These are phyloP conservation scores for Mechanitis messenoides DNA, from an alignment of 2,888 invertebrate genomes.

Conservation along the genomic window DNA sequence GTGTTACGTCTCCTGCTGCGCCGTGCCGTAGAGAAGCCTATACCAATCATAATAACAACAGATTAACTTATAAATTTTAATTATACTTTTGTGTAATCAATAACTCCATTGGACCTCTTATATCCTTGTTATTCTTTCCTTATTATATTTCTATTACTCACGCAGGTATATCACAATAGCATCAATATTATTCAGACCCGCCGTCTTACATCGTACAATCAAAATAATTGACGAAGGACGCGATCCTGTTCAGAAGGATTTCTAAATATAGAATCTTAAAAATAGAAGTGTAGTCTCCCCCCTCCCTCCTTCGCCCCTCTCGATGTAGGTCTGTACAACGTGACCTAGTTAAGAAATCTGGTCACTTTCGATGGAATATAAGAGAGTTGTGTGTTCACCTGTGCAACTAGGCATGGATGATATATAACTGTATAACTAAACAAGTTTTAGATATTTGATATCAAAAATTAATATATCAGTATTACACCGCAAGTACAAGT, in stretches of 20 bases:
- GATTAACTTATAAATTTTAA: no score
- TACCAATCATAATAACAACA: no score
- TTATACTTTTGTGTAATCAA: no score
- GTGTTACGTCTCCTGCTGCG: no score
- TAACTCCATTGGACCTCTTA: no score
- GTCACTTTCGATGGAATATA: neutral
- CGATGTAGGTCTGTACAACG: slow-evolving; percentile 30
- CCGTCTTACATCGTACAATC: slow-evolving; percentile 9
- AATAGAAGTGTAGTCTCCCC: slow-evolving; percentile 42
- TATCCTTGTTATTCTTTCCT: no score
- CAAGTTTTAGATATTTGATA: neutral
- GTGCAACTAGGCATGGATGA: no score
- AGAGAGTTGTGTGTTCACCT: neutral
- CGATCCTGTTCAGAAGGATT: slow-evolving; percentile 47
- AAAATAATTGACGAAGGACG: slow-evolving; percentile 38
- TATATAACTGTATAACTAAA: no score
- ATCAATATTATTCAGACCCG: no score
- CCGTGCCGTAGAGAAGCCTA: no score
- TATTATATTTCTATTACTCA: no score
- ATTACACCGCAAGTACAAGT: neutral
- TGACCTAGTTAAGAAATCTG: slow-evolving; percentile 5
- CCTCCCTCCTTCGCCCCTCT: slow-evolving; percentile 22
- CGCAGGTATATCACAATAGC: no score
- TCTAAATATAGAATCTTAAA: slow-evolving; percentile 62
- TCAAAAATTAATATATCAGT: neutral